Conservation (phyloP, 1,140 invertebrate genomes). For the Plectrocnemia conspersa region DNA sequence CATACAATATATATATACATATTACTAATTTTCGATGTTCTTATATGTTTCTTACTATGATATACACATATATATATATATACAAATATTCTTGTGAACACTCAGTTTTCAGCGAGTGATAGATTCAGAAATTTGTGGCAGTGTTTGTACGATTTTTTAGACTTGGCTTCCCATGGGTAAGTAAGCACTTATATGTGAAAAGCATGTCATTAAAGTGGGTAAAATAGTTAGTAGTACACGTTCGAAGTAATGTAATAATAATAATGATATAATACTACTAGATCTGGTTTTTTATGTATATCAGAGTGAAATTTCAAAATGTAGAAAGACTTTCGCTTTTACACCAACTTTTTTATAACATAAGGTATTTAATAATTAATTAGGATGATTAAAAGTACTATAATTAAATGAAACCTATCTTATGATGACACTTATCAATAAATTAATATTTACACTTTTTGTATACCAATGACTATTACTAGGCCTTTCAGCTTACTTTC, state of each 20-base stretch:
- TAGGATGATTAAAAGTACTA: slow-evolving; percentile 20
- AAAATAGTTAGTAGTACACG: too few species aligned
- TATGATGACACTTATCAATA: slow-evolving; percentile 37
- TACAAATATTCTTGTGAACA: not conserved
- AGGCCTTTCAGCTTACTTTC: slow-evolving; percentile 17
- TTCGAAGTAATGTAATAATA: too few species aligned
- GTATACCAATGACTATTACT: slow-evolving; percentile 34
- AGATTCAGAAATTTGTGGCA: too few species aligned
- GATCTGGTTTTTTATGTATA: too few species aligned
- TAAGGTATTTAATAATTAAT: slow-evolving; percentile 16
- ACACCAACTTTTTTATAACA: slow-evolving; percentile 32
- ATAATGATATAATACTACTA: too few species aligned
- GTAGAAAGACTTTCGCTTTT: slow-evolving; percentile 35
- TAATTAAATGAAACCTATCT: slow-evolving; percentile 35
- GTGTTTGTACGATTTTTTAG: too few species aligned
- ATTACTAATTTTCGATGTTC: slow-evolving; percentile 5
- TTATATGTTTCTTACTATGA: slow-evolving; percentile 1
- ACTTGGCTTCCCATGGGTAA: too few species aligned
- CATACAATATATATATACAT: slow-evolving; percentile 5
- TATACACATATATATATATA: slow-evolving; percentile 2
- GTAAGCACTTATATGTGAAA: too few species aligned
- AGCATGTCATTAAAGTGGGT: too few species aligned
- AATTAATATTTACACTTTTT: slow-evolving; percentile 37
- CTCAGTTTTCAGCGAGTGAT: too few species aligned
- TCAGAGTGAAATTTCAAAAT: too few species aligned